Base-by-base conservation (phyloP, 2,113 vertebrate species). In the Felis chaus region DNA sequence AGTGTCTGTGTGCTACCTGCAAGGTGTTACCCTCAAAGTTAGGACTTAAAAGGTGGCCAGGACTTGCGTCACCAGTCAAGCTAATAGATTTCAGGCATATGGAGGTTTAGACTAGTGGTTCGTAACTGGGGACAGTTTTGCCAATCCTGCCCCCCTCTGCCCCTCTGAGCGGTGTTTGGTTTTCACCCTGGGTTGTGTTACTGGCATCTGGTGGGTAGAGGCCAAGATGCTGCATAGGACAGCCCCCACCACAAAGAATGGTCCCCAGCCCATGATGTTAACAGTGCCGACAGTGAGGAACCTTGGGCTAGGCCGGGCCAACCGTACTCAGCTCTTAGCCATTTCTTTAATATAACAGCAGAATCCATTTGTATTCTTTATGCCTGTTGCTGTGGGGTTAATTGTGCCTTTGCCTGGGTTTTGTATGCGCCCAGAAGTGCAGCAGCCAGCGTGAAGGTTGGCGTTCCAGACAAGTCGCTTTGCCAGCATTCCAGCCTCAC, bases 401-500 rank as follows among this genome's bases (percentile, higher is more conserved):
- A 69, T 93, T 50, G 1, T 31, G 41, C 18, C 1, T 88, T 27
- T 84, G 84, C 57, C 50, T 27, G 66, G 4, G 13, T 0, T 1
- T 80, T 97, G 91, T 27, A 1, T 66, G 25, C 1, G 50, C 48
- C 39, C 82, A 69, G 82, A 21, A 96, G 82, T 1, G 39, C 68
- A 6, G 6, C 50, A 33, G 71, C 79, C 84, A 16, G 88, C 50
- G 4, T 8, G 89, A 6, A 66, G 29, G 5, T 21, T 73, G 87
- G 91, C 97, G 19, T 88, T 95, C 91, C 93, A 78, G 41, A 36
- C 33, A 10, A 7, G 13, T 13, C 25, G 31, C 78, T 65, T 82
- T 0, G 33, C 94, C 80, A 82, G 76, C 95, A 97, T 98, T 93
- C 96, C 65, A 82, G 36, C 79, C 31, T 69, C 95, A 93, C 91